Conservation (phyloP, 2,113 vertebrate genomes). For the Elanoides forficatus region DNA sequence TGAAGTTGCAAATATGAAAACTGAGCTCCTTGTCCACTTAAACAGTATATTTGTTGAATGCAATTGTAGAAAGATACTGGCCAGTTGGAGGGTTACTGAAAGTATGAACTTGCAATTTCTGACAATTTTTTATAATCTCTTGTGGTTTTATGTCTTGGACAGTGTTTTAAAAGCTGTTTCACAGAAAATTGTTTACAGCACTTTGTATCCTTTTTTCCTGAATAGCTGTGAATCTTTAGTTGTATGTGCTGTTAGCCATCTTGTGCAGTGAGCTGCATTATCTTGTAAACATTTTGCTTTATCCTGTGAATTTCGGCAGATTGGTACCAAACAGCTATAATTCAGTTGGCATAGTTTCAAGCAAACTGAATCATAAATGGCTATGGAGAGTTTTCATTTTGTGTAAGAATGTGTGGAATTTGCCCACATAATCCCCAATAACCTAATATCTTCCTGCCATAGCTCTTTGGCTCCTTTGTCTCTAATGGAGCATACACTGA, state of each 20-base stretch:
- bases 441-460: not conserved
- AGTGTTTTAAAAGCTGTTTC: slow-evolving; percentile 22
- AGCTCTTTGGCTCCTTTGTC: not conserved
- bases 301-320: slow-evolving; percentile 28
- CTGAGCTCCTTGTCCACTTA: not conserved
- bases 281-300: slow-evolving; percentile 52
- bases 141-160: not conserved
- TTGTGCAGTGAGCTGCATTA: slow-evolving; percentile 6
- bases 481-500: not conserved
- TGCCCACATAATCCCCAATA: not conserved
- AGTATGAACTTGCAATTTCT: slow-evolving; percentile 9
- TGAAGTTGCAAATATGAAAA: not conserved
- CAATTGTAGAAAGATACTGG: not conserved
- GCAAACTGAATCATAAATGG: slow-evolving; percentile 14
- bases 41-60: not conserved
- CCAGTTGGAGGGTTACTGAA: not conserved
- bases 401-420: not conserved
- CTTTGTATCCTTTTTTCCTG: not conserved
- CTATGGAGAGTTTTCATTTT: not conserved
- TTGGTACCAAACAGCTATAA: slow-evolving; percentile 34
- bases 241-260: slow-evolving; percentile 23
- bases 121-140: not conserved
- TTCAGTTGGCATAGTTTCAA: slow-evolving; percentile 30
- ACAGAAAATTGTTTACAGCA: slow-evolving; percentile 17
- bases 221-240: slow-evolving; percentile 32